phyloP scores from a whole-genome alignment of 1,140 invertebrate genomes.

The Lutraria rhynchaena region DNA sequence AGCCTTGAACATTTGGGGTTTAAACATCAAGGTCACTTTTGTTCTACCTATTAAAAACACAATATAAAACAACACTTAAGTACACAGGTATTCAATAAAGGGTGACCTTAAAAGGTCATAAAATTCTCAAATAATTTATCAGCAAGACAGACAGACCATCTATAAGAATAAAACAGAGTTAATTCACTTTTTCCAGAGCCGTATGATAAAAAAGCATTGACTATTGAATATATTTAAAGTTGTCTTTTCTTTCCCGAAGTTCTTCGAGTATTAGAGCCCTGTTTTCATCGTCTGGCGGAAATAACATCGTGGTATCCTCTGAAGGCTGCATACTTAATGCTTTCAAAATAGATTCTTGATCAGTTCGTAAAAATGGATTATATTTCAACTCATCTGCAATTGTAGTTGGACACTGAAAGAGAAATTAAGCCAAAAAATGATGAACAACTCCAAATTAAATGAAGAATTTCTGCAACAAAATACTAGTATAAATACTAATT shows the following conservation, averaged over 20 bases:
- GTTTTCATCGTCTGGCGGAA: slow-evolving; percentile 48
- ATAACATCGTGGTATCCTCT: slow-evolving; percentile 40
- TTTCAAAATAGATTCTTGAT: slow-evolving; percentile 60
- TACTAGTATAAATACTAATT: not conserved
- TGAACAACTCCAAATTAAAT: not conserved
- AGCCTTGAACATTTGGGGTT: too few relatives aligned
- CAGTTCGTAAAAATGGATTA: slow-evolving; percentile 73
- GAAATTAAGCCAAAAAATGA: slow-evolving; percentile 22
- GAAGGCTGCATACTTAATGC: slow-evolving; percentile 42
- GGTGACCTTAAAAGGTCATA: too few relatives aligned
- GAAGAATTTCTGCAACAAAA: not conserved
- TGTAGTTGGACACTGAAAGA: slow-evolving; percentile 71
- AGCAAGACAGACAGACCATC: too few relatives aligned
- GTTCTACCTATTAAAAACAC: too few relatives aligned
- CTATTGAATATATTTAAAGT: slow-evolving; percentile 72
- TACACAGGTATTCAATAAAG: too few relatives aligned
- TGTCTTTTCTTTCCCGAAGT: slow-evolving; percentile 66
- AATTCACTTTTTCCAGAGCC: too few relatives aligned
- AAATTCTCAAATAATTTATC: too few relatives aligned
- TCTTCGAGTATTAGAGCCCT: slow-evolving; percentile 57
- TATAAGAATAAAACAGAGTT: too few relatives aligned
- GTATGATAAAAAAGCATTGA: too few relatives aligned
- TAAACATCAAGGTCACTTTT: too few relatives aligned
- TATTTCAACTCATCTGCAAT: slow-evolving; percentile 72
- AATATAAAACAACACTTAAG: too few relatives aligned